These are phyloP conservation scores for Aphaenogaster ashmeadi DNA, from an alignment of 1,140 invertebrate species.

Conservation along the genomic window DNA sequence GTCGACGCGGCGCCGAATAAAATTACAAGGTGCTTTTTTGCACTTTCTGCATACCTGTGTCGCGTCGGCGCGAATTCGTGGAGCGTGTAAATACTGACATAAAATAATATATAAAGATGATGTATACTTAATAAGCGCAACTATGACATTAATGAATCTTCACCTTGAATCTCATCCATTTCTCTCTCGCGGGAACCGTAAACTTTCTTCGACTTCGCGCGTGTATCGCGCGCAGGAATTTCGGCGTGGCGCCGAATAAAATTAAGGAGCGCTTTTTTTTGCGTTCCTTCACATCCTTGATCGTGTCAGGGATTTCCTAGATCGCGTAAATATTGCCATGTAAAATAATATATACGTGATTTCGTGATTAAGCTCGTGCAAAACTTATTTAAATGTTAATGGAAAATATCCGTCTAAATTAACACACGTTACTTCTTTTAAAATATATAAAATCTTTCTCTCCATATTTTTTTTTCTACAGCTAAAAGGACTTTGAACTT, in stretches of 20 bases:
- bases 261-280: conserved; percentile 32
- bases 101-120: conserved; percentile 19
- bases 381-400: conserved; percentile 24
- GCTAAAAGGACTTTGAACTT: background rate
- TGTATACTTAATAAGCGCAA: background rate
- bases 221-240: conserved; percentile 25
- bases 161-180: background rate
- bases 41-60: conserved; percentile 37
- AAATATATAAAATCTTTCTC: background rate
- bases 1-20: conserved; percentile 46
- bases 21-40: conserved; percentile 43
- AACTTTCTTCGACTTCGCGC: conserved; percentile 32
- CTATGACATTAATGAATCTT: conserved; percentile 1
- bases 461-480: background rate
- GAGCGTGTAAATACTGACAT: conserved; percentile 14
- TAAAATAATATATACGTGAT: conserved; percentile 2
- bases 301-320: conserved; percentile 33
- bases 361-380: background rate
- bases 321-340: conserved; percentile 25
- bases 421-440: background rate
- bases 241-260: conserved; percentile 48
- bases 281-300: background rate
- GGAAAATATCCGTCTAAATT: conserved; percentile 7
- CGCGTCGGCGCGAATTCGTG: conserved; percentile 1
- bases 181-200: conserved; percentile 2